phyloP scores from a whole-genome alignment of 1,140 invertebrate genomes.

The Leucophenga varia region DNA sequence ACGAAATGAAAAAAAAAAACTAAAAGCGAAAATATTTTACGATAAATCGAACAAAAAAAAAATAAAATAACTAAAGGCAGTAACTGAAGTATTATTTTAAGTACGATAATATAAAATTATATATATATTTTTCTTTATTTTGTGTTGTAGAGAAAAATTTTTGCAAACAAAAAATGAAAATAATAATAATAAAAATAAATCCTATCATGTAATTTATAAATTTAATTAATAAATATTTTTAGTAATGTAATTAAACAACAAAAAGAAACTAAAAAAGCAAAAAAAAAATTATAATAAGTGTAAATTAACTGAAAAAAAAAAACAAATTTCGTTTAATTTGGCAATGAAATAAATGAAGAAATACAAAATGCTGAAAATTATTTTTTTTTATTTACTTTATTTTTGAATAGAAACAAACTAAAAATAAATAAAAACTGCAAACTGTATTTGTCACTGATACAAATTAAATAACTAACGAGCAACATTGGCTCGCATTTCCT shows the following conservation, averaged over 20 bases:
- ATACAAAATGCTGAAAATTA: conserved; percentile 28
- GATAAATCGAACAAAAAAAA: conserved; percentile 34
- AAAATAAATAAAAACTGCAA: too few relatives aligned
- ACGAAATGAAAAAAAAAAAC: conserved; percentile 19
- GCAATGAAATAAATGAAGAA: conserved; percentile 21
- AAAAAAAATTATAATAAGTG: conserved; percentile 16
- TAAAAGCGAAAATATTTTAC: neutral
- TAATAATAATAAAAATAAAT: conserved; percentile 24
- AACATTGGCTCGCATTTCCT: neutral
- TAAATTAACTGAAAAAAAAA: conserved; percentile 19
- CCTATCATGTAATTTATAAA: conserved; percentile 49
- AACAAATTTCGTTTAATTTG: conserved; percentile 11
- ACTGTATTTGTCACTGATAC: too few relatives aligned
- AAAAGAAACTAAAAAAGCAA: conserved; percentile 26
- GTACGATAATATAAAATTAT: conserved; percentile 6
- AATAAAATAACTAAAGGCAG: conserved; percentile 27
- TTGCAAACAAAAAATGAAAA: conserved; percentile 15
- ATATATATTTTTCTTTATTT: too few relatives aligned
- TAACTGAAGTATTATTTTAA: conserved; percentile 55
- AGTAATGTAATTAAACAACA: neutral
- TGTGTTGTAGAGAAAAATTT: conserved; percentile 4
- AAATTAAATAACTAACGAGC: too few relatives aligned
- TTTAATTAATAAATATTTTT: conserved; percentile 49
- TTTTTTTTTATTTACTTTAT: too few relatives aligned
- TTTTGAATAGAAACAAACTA: too few relatives aligned